Percentiles rank a stretch among this genome's conserved stretches.
Evolutionary conservation across 2,888 invertebrate genomes (phyloP).

Genomic region (Drosophila prolongata): DNA sequence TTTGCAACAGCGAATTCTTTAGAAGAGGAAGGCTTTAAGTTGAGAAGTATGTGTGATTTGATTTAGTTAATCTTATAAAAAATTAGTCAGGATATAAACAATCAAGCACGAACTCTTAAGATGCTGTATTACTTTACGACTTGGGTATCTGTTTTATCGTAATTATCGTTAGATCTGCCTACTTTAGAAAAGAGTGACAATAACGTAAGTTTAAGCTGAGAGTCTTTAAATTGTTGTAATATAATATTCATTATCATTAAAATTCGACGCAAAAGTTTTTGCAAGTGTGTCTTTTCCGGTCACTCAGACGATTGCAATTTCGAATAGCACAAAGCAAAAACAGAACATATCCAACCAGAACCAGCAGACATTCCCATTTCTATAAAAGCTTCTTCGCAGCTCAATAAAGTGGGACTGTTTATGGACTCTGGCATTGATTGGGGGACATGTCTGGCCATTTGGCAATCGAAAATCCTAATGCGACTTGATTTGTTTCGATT

Average conservation of each 20-base stretch:
- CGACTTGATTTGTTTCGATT: conserved; percentile 41
- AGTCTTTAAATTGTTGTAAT: too few species aligned
- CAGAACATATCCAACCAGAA: conserved; percentile 13
- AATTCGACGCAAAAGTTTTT: not conserved
- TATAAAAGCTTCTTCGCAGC: conserved; percentile 41
- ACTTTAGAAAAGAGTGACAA: too few species aligned
- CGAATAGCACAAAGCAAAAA: conserved; percentile 26
- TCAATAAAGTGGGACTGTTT: conserved; percentile 62
- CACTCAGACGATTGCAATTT: conserved; percentile 40
- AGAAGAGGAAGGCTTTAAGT: too few species aligned
- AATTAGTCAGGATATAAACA: too few species aligned
- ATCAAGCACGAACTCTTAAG: too few species aligned
- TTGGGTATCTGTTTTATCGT: too few species aligned
- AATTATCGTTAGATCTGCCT: too few species aligned
- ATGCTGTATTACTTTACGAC: too few species aligned
- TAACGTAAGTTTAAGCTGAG: too few species aligned
- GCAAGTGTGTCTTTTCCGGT: conserved; percentile 12
- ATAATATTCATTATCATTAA: not conserved
- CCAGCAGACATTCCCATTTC: conserved; percentile 43
- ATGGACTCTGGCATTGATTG: conserved; percentile 49
- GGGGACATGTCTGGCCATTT: conserved; percentile 33
- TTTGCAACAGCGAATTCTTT: too few species aligned
- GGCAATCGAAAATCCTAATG: conserved; percentile 34
- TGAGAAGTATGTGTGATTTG: too few species aligned
- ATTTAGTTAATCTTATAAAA: too few species aligned